Conservation (phyloP, 2,888 invertebrate species). For the Mellilla xanthometata region DNA sequence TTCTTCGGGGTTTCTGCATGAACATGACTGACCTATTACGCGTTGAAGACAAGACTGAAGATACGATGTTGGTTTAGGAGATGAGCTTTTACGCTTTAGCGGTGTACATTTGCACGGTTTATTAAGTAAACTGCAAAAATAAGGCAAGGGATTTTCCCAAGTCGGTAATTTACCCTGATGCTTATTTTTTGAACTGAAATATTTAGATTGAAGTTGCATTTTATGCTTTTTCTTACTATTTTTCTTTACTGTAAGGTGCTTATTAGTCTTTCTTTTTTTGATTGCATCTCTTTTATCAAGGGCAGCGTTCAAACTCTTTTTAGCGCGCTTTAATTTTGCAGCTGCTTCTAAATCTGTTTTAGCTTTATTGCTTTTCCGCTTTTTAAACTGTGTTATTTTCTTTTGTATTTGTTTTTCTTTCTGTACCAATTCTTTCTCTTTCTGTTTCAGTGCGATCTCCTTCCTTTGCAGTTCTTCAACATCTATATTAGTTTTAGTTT, state of each 20-base stretch:
- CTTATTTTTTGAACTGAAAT: conserved; percentile 7
- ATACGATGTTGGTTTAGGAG: background rate
- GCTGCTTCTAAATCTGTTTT: conserved; percentile 38
- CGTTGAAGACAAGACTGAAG: conserved; percentile 18
- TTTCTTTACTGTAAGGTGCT: background rate
- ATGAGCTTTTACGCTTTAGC: background rate
- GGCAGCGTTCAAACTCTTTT: conserved; percentile 35
- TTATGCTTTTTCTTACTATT: conserved; percentile 4
- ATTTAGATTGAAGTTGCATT: background rate
- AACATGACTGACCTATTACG: conserved; percentile 19
- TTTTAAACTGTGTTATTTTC: conserved; percentile 22
- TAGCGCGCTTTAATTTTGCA: conserved; percentile 39
- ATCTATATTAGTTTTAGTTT: too few species aligned
- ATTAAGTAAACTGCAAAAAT: conserved; percentile 14
- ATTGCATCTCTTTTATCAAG: conserved; percentile 27
- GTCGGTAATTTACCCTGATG: background rate
- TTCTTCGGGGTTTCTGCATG: background rate
- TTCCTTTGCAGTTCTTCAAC: conserved; percentile 27
- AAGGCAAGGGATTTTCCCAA: conserved; percentile 7
- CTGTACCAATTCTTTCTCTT: conserved; percentile 37
- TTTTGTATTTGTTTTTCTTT: conserved; percentile 35
- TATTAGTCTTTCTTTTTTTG: conserved; percentile 18
- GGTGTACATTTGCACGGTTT: conserved; percentile 11
- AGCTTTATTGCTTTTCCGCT: conserved; percentile 30
- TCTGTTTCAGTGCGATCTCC: conserved; percentile 28